phyloP scores from a whole-genome alignment of 2,888 invertebrate species.

The Diadromus collaris region DNA sequence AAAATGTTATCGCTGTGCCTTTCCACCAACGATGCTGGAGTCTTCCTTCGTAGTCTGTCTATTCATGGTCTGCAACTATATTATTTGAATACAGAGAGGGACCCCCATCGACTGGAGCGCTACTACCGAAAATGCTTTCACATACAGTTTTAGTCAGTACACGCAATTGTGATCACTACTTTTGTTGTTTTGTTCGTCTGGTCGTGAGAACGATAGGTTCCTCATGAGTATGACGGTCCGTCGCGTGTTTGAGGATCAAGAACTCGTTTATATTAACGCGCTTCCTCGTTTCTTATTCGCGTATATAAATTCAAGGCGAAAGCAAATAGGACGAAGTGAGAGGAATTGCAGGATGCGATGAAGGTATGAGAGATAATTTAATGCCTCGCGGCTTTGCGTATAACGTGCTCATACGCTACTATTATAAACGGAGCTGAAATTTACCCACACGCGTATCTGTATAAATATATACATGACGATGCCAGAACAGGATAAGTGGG shows the following conservation, averaged over 20 bases:
- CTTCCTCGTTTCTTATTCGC: slow-evolving; percentile 26
- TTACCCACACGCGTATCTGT: slow-evolving; percentile 8
- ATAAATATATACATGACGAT: background rate
- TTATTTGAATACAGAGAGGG: too few species aligned
- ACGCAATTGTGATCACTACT: background rate
- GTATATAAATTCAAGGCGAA: slow-evolving; percentile 28
- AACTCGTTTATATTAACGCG: slow-evolving; percentile 31
- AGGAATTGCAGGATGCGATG: slow-evolving; percentile 2
- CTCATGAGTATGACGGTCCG: background rate
- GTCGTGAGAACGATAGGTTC: background rate
- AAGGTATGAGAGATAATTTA: slow-evolving; percentile 43
- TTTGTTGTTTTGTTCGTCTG: background rate
- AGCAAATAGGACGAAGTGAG: slow-evolving; percentile 3
- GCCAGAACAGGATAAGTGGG: slow-evolving; percentile 35
- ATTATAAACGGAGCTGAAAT: slow-evolving; percentile 54
- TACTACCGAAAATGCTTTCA: background rate
- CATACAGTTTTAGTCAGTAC: background rate
- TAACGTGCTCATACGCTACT: slow-evolving; percentile 45
- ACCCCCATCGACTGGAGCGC: background rate
- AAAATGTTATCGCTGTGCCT: too few species aligned
- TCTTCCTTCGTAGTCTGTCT: too few species aligned
- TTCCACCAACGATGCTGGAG: too few species aligned
- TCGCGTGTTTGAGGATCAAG: slow-evolving; percentile 5
- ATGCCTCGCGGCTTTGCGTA: slow-evolving; percentile 40
- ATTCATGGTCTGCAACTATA: too few species aligned